phyloP scores from a whole-genome alignment of 2,113 vertebrate genomes.

The Naja naja region DNA sequence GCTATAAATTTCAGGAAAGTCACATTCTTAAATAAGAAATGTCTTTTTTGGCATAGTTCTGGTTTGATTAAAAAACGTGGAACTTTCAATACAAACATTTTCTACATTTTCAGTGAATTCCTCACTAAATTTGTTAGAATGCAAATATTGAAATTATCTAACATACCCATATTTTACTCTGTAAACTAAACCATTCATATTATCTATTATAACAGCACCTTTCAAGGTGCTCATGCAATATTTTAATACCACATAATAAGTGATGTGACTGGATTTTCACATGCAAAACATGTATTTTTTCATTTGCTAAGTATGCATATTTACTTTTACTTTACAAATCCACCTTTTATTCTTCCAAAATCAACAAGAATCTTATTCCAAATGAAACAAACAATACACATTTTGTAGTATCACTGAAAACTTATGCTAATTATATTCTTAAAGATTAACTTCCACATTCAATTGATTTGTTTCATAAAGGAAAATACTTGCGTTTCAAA shows the following conservation, averaged over 20 bases:
- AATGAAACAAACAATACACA: background rate
- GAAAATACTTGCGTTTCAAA: background rate
- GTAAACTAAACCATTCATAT: background rate
- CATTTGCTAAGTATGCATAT: background rate
- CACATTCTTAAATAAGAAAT: background rate
- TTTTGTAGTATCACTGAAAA: background rate
- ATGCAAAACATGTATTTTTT: background rate
- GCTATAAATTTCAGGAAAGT: background rate
- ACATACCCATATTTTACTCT: background rate
- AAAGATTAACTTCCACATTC: background rate
- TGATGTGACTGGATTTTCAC: background rate
- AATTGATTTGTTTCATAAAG: background rate
- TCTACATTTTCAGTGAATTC: background rate
- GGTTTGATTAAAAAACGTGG: background rate
- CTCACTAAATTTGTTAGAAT: background rate
- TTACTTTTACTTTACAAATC: background rate
- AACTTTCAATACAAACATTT: background rate
- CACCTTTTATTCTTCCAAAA: background rate
- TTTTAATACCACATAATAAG: background rate
- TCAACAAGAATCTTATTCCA: background rate
- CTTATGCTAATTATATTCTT: background rate
- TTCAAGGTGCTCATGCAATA: background rate
- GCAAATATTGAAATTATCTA: background rate
- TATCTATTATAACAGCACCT: background rate
- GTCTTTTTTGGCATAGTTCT: background rate